Base-by-base conservation (phyloP, 2,797 vertebrate genomes). In the Oryzias sinensis region DNA sequence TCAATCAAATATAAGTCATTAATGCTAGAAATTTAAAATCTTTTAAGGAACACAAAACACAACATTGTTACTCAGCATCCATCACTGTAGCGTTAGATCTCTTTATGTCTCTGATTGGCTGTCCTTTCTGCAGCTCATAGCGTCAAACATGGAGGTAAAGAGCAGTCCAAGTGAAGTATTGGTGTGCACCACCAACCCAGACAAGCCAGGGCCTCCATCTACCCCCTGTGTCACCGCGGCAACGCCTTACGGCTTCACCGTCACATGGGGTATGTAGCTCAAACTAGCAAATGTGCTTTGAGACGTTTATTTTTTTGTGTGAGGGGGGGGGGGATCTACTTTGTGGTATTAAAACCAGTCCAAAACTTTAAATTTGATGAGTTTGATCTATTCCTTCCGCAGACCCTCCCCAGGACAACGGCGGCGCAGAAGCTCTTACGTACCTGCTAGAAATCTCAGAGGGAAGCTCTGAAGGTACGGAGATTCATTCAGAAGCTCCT, bases 321-420 rank as follows among this genome's bases (percentile, higher is more conserved):
- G 18, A 1, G 18, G 18, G 1, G 18, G 1, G 18, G 18, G 11
- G 33, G 11, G 9, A 4, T 3, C 9, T 33, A 33, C 33, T 27
- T 27, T 27, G 6, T 27, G 27, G 27, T 6, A 6, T 27, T 3
- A 33, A 3, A 33, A 33, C 16, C 18, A 14, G 44, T 14, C 18
- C 17, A 14, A 29, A 76, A 70, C 27, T n/a, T 2, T 33, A 7
- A 22, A 22, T 22, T 22, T 22, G 33, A 11, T 37, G 9, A 2
- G 1, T 37, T 17, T 14, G 0, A n/a, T 68, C 1, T 5, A 11
- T n/a, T 67, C 14, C 15, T 59, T 25, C 22, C 52, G 43, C 84
- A 99, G 97, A 97, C 82, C 93, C 94, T 72, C 97, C 97, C 1
- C 92, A 94, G 72, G 97, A 98, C 84, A 94, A 94, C 6, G 97